A percentile compares a stretch with the other conserved stretches of the same genome.
These are phyloP conservation scores for Eunapius fragilis DNA, from an alignment of 37 sponge, comb jelly and placozoan species.

Conservation along the genomic window DNA sequence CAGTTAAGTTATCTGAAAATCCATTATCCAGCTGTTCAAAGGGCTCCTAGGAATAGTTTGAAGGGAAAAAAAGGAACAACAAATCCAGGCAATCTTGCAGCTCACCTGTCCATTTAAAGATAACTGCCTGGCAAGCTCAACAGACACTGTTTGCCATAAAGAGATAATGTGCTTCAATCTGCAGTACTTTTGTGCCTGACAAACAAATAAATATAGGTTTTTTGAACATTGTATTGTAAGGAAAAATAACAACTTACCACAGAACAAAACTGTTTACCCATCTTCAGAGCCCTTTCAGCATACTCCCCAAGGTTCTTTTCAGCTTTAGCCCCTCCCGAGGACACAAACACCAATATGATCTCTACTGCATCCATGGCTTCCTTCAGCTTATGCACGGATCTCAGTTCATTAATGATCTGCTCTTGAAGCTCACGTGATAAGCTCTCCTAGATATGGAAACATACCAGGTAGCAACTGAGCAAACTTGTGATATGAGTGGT, in stretches of 20 bases:
- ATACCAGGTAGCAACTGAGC: too few species aligned
- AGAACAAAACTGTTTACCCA: conserved; percentile 38
- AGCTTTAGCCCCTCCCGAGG: conserved; percentile 50
- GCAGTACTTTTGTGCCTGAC: conserved; percentile 37
- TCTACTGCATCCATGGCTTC: conserved; percentile 51
- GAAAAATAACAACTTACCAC: conserved; percentile 22
- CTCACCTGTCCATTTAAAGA: conserved; percentile 41
- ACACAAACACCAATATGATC: conserved; percentile 57
- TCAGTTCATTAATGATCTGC: conserved; percentile 36
- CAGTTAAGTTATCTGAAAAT: conserved; percentile 3
- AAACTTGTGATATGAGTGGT: too few species aligned
- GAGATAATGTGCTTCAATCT: conserved; percentile 56
- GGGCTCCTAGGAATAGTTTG: conserved; percentile 41
- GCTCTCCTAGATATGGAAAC: too few species aligned
- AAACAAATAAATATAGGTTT: too few species aligned
- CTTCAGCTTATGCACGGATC: conserved; percentile 15
- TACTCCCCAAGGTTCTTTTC: conserved; percentile 39
- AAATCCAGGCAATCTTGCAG: background rate
- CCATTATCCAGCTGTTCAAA: conserved; percentile 48
- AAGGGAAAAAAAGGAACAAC: background rate
- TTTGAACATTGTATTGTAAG: too few species aligned
- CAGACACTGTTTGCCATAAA: conserved; percentile 69
- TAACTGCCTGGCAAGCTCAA: conserved; percentile 35
- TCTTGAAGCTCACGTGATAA: conserved; percentile 32
- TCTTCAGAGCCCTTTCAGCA: conserved; percentile 38